Evolutionary conservation across 2,113 vertebrate species (phyloP), one percentile per base, ranked within the genome.

Genomic region (Vanacampus margaritifer): DNA sequence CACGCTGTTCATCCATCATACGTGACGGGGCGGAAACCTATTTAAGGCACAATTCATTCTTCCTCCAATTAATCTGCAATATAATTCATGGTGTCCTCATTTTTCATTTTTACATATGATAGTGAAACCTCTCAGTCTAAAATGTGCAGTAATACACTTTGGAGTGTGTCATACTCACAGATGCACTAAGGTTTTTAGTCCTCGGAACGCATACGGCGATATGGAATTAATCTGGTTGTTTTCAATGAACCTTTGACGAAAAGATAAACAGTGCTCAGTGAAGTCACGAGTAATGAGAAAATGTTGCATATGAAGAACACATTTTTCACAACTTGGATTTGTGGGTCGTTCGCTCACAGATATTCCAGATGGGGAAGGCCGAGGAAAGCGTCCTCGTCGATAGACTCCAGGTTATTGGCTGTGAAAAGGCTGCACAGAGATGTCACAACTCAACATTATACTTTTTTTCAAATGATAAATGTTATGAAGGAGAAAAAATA

Each of bases 321-420:
- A 19, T 17, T 32, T 0, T 51, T 4, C 8, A 21, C 16, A 37
- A 57, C 54, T 51, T 6, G 12, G 19, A 46, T 6, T 3, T 14
- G n/a, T 12, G 37, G 32, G n/a, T 14, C 9, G n/a, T 68, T 1
- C 89, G 95, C 96, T 96, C 89, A 99, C 97, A 99, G 92, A 90
- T 98, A 99, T 89, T 99, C 95, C 87, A 99, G 92, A 84, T 97
- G 96, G 81, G 96, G 94, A 86, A 99, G 94, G 67, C 97, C 95
- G 46, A 95, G 93, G 89, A 99, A 99, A 72, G 95, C 95, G 79
- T 98, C 97, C 82, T 98, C 94, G 68, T 95, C 93, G 85, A 99
- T 95, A 64, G 91, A 93, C 77, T 97, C 95, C 84, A 99, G 95
- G 79, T 94, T 94, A 79, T 99, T 99, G 73, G 95, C 94, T 62